Evolutionary conservation across 2,797 vertebrate species (phyloP), one percentile per base, ranked within the genome.

Genomic region (Halcyon leucocephala): DNA sequence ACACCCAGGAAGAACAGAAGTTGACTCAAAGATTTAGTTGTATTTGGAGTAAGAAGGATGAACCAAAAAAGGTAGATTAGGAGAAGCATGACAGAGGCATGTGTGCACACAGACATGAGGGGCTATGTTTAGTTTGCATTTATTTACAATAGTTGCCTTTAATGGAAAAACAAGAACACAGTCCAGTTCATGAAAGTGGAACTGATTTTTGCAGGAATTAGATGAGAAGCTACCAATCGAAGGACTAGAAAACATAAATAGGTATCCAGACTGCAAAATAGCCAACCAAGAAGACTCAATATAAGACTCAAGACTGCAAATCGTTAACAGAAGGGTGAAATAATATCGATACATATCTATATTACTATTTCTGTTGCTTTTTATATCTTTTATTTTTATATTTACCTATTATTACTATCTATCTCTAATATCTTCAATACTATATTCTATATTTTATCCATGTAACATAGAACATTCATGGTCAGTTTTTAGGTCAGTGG

Each of bases 181-280:
- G 70, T 76, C 82, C 85, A 87, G 33, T 66, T 60, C 69, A 72
- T 13, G 2, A 71, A 97, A 91, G 37, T 89, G 57, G 44, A 96
- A 96, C 24, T 61, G 57, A 96, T 94, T 97, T 97, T 81, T 90
- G 67, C 69, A 82, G 49, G 90, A 96, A 95, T 95, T 91, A 91
- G 86, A 96, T 79, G 25, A 90, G 97, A 89, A 89, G 22, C 72
- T 80, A 92, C 89, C 82, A 94, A 96, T 89, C 26, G 57, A 89
- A 44, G 60, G 12, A 41, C 17, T 14, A 71, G 46, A 69, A 82
- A 67, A 61, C 20, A 37, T 69, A 41, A 87, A 31, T 3, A 54
- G 10, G 5, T 25, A 49, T 4, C 65, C 5, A 78, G 79, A 58
- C 14, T 35, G 42, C 29, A 76, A 94, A 74, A 60, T 9, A 44